Evolutionary conservation across 2,113 vertebrate species (phyloP).

Genomic region (Sorex araneus): DNA sequence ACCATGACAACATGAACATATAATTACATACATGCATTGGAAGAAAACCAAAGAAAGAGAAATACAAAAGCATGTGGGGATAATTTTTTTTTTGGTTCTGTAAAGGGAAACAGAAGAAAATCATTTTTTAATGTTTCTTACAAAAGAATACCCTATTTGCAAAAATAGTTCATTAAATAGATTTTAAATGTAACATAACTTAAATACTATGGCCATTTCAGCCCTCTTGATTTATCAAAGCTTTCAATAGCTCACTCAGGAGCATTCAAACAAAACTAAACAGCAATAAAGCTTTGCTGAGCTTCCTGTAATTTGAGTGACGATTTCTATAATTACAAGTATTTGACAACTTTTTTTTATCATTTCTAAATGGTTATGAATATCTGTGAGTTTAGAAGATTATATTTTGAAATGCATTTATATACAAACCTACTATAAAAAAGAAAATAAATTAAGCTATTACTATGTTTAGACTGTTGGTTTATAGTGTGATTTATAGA

Average conservation of each 20-base stretch:
- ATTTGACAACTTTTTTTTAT: slow-evolving; percentile 84
- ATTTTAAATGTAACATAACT: slow-evolving; percentile 80
- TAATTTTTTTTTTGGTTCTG: slow-evolving; percentile 43
- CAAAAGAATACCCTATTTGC: slow-evolving; percentile 77
- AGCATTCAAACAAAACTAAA: slow-evolving; percentile 83
- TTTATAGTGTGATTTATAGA: slow-evolving; percentile 68
- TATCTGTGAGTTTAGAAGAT: slow-evolving; percentile 80
- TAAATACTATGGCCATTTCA: slow-evolving; percentile 79
- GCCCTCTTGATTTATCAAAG: slow-evolving; percentile 73
- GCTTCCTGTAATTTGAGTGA: slow-evolving; percentile 84
- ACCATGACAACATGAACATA: slow-evolving; percentile 87
- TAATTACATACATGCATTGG: slow-evolving; percentile 85
- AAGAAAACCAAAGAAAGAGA: slow-evolving; percentile 81
- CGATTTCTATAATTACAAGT: slow-evolving; percentile 86
- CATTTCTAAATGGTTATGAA: slow-evolving; percentile 83
- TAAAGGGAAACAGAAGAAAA: slow-evolving; percentile 72
- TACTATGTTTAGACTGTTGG: slow-evolving; percentile 74
- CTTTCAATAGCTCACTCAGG: slow-evolving; percentile 77
- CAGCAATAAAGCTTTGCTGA: slow-evolving; percentile 81
- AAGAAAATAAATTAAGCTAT: slow-evolving; percentile 83
- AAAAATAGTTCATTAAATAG: slow-evolving; percentile 80
- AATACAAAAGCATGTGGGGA: slow-evolving; percentile 77
- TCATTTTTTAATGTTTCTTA: slow-evolving; percentile 74
- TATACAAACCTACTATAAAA: slow-evolving; percentile 80
- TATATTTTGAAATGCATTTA: slow-evolving; percentile 82